Evolutionary conservation across 2,888 invertebrate genomes (phyloP), one percentile per base, ranked within the genome.

Genomic region (Acleris holmiana): DNA sequence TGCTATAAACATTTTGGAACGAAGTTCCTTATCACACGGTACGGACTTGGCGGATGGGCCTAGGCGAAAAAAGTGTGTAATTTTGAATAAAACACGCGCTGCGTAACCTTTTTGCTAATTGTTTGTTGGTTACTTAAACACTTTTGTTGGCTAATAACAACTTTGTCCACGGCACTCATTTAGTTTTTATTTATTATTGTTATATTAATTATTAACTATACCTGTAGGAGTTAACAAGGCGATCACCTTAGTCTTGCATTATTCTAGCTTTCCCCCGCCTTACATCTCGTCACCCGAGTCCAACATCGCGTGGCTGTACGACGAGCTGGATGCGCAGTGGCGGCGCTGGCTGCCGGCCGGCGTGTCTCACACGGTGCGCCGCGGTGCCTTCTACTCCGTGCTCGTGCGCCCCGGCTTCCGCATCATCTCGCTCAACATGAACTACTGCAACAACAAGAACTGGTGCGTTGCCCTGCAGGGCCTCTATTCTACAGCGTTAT

Each of bases 371-470:
- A 98, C 98, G 0, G 96, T 98, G 1, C 94, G 97, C 2, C 94
- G 97, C 51, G 98, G 98, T 0, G 98, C 97, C 41, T 98, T 97
- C 89, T 99, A 99, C 88, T 97, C 98, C 3, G 97, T 98, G 1
- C 94, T 98, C 53, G 96, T 98, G 7, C 94, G 97, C 44, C 97
- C 98, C 0, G 98, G 98, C 18, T 97, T 99, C 84, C 94, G 98
- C 65, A 95, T 99, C 61, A 96, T 99, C 70, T 98, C 98, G 0
- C 93, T 99, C n/a, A 99, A 99, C 82, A 98, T 97, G 96, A 99
- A 99, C 88, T 98, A 97, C 87, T 98, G 98, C 86, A 98, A 98
- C 83, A 98, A 97, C 79, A 97, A 97, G 81, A 98, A 98, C 89
- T 99, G 98, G 98, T 96, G 84, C 85, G 67, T 64, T 13, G 35